Evolutionary conservation across 1,140 invertebrate genomes (phyloP).

Genomic region (Tribolium castaneum): DNA sequence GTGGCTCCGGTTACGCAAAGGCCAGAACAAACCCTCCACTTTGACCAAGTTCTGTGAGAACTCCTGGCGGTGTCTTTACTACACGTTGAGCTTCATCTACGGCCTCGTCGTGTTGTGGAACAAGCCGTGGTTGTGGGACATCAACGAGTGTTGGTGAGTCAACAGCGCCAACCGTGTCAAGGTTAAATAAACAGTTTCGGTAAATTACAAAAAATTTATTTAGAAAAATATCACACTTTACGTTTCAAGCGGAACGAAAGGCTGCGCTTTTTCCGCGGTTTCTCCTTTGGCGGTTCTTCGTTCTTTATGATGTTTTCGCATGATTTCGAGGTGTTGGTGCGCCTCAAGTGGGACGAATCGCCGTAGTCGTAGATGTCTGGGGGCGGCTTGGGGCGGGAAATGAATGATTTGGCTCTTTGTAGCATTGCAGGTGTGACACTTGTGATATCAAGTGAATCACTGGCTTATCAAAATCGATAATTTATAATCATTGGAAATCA

Average conservation of each 20-base stretch:
- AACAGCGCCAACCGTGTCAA: slow-evolving; percentile 1
- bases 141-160: slow-evolving; percentile 89
- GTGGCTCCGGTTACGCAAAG: slow-evolving; percentile 85
- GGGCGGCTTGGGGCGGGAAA: slow-evolving; percentile 17
- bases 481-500: too few species aligned
- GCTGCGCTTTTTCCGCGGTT: slow-evolving; percentile 5
- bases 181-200: not conserved
- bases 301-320: not conserved
- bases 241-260: not conserved
- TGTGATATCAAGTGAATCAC: not conserved
- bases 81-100: slow-evolving; percentile 84
- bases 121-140: slow-evolving; percentile 95
- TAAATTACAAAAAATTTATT: not conserved
- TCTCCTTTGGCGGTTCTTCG: not conserved
- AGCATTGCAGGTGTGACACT: slow-evolving; percentile 39
- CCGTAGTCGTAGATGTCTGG: slow-evolving; percentile 26
- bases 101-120: slow-evolving; percentile 87
- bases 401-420: slow-evolving; percentile 53
- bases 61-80: slow-evolving; percentile 91
- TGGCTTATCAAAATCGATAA: not conserved
- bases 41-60: slow-evolving; percentile 94
- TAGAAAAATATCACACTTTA: not conserved
- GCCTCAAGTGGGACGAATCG: slow-evolving; percentile 42
- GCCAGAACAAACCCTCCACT: slow-evolving; percentile 87
- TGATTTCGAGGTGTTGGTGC: not conserved